Conservation (phyloP, 2,888 invertebrate species). For the Mythimna loreyi region DNA sequence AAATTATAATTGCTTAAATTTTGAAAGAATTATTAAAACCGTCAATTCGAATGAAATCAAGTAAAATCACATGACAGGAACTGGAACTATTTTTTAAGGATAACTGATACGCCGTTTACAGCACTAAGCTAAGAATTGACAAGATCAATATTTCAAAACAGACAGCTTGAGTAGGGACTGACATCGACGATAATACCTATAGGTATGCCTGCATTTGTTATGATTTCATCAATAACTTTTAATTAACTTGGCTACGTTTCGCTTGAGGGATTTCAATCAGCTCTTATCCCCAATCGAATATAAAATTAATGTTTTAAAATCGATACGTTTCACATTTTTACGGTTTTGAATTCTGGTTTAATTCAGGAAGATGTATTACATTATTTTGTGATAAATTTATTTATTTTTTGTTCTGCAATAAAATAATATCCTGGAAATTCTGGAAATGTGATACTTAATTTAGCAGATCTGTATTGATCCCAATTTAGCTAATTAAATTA, state of each 20-base stretch:
- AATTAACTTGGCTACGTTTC: slow-evolving; percentile 33
- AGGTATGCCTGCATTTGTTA: slow-evolving; percentile 10
- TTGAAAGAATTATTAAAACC: not conserved
- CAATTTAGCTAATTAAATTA: not conserved
- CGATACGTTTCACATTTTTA: slow-evolving; percentile 33
- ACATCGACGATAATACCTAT: not conserved
- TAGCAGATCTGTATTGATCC: no score
- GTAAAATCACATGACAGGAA: not conserved
- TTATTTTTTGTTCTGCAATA: not conserved
- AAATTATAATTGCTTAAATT: no score
- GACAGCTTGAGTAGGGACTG: not conserved
- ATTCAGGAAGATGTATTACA: slow-evolving; percentile 17
- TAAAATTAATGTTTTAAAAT: slow-evolving; percentile 43
- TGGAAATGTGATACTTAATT: no score
- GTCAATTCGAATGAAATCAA: not conserved
- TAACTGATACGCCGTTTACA: not conserved
- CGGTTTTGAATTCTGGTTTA: slow-evolving; percentile 22
- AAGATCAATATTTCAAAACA: not conserved
- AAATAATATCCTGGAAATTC: not conserved
- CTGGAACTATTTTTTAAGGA: not conserved
- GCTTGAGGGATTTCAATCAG: slow-evolving; percentile 33
- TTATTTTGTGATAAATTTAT: not conserved
- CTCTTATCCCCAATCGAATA: slow-evolving; percentile 24
- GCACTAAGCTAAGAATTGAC: not conserved
- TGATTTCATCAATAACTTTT: slow-evolving; percentile 30